Percentiles rank a stretch among this genome's conserved stretches.
Conservation (phyloP, 2,888 invertebrate species). For the Drosophila siamana region DNA sequence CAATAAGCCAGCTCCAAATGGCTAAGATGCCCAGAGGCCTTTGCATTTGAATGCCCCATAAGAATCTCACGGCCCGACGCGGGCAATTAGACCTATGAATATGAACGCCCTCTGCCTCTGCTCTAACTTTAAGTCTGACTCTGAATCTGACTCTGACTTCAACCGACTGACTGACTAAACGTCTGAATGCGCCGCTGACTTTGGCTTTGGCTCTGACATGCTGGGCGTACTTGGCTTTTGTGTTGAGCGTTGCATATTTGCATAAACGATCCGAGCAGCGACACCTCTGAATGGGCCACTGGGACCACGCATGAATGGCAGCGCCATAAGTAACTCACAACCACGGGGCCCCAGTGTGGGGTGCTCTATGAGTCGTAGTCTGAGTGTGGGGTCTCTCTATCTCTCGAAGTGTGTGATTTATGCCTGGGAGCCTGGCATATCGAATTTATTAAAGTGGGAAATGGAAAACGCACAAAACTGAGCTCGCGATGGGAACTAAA, state of each 20-base stretch:
- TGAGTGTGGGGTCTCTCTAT: slow-evolving; percentile 48
- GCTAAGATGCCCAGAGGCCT: slow-evolving; percentile 17
- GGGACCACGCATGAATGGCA: slow-evolving; percentile 77
- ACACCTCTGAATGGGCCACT: slow-evolving; percentile 73
- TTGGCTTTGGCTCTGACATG: slow-evolving; percentile 45
- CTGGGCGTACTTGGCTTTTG: slow-evolving; percentile 71
- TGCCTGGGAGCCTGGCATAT: slow-evolving; percentile 73
- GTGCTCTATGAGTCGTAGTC: slow-evolving; percentile 6
- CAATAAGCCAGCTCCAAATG: slow-evolving; percentile 44
- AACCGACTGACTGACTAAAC: slow-evolving; percentile 33
- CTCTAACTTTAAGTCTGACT: neutral
- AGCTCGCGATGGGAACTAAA: slow-evolving; percentile 44
- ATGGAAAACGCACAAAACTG: slow-evolving; percentile 69
- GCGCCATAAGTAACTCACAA: slow-evolving; percentile 14
- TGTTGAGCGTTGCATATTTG: slow-evolving; percentile 68
- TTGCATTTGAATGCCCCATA: slow-evolving; percentile 60
- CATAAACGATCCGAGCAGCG: slow-evolving; percentile 73
- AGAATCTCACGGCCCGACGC: slow-evolving; percentile 63
- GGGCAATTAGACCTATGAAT: slow-evolving; percentile 67
- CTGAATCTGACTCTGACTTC: slow-evolving; percentile 3
- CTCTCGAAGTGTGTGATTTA: slow-evolving; percentile 58
- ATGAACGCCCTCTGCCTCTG: slow-evolving; percentile 48
- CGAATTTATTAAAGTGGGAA: slow-evolving; percentile 77
- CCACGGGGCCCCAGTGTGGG: slow-evolving; percentile 11
- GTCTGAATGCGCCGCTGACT: slow-evolving; percentile 29